Evolutionary conservation across 2,113 vertebrate genomes (phyloP).

Genomic region (Gymnarchus niloticus): DNA sequence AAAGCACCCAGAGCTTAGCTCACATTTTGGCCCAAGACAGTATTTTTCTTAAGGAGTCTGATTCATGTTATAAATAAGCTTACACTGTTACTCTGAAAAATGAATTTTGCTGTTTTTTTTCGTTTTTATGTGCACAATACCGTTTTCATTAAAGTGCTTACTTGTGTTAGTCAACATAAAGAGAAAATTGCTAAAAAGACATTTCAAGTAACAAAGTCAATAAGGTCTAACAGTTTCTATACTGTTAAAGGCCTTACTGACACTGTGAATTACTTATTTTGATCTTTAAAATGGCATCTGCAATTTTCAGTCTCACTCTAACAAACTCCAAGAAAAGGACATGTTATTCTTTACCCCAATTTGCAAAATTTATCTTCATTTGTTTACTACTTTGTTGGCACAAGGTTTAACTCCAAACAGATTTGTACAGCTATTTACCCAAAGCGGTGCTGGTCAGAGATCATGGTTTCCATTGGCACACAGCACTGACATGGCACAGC

Average conservation of each 20-base stretch:
- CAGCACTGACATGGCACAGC: slow-evolving; percentile 9
- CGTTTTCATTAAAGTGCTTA: slow-evolving; percentile 12
- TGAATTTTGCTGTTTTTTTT: not conserved
- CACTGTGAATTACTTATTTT: not conserved
- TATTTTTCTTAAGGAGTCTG: not conserved
- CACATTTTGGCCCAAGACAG: not conserved
- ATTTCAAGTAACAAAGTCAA: not conserved
- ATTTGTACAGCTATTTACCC: not conserved
- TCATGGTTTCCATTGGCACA: not conserved
- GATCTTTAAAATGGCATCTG: not conserved
- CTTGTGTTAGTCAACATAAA: not conserved
- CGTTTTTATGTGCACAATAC: slow-evolving; percentile 1
- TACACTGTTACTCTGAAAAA: not conserved
- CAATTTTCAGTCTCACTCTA: not conserved
- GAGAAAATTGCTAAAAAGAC: not conserved
- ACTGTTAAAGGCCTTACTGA: not conserved
- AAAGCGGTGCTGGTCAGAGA: not conserved
- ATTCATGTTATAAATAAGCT: not conserved
- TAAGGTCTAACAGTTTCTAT: not conserved
- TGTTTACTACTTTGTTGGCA: not conserved
- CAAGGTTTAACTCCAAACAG: not conserved
- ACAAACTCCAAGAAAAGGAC: not conserved
- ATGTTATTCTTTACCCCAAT: not conserved
- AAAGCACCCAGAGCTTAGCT: not conserved
- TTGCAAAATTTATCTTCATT: not conserved